Evolutionary conservation across 2,888 invertebrate genomes (phyloP).

Genomic region (Leptinotarsa rubiginosa): DNA sequence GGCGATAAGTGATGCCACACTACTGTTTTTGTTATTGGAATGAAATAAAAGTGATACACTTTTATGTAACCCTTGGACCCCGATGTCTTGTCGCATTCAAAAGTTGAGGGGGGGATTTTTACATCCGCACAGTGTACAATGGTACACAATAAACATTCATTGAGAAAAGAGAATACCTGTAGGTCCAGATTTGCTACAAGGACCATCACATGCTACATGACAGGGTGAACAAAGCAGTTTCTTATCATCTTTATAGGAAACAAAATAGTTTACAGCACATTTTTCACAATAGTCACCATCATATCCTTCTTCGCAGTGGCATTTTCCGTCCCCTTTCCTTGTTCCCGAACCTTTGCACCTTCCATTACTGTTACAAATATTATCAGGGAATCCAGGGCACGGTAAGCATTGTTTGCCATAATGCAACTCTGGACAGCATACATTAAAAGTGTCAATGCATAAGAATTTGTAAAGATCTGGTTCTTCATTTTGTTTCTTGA

Average conservation of each 20-base stretch:
- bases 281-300: constrained; percentile 79
- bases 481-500: constrained; percentile 69
- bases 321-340: constrained; percentile 91
- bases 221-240: constrained; percentile 84
- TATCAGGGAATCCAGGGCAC: constrained; percentile 80
- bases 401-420: constrained; percentile 85
- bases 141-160: background rate
- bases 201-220: constrained; percentile 81
- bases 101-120: no score
- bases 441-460: constrained; percentile 80
- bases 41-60: no score
- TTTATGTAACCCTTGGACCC: no score
- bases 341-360: constrained; percentile 86
- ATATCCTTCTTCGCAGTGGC: constrained; percentile 88
- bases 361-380: constrained; percentile 86
- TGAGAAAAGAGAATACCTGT: constrained; percentile 66
- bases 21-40: no score
- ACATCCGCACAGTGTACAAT: background rate
- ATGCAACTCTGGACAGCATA: constrained; percentile 88
- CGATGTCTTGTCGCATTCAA: no score
- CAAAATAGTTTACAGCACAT: constrained; percentile 82
- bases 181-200: constrained; percentile 80
- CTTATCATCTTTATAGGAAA: constrained; percentile 78
- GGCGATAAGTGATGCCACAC: no score
- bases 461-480: constrained; percentile 77